Evolutionary conservation across 1,140 invertebrate species (phyloP).

Genomic region (Drosophila ogumai): DNA sequence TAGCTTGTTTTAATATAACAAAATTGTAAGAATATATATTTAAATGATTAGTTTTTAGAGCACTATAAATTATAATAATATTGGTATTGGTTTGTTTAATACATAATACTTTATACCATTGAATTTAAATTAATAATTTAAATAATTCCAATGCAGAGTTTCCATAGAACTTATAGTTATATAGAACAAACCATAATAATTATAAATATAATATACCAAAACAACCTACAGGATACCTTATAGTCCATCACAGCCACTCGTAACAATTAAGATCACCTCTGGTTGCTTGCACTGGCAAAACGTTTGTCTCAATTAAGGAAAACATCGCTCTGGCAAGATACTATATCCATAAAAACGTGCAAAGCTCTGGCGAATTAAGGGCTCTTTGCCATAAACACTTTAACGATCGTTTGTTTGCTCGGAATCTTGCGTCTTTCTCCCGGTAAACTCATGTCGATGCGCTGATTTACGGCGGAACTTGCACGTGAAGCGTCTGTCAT

Average conservation of each 20-base stretch:
- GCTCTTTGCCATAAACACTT: slow-evolving; percentile 36
- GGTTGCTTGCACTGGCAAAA: slow-evolving; percentile 36
- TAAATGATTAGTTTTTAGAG: background rate
- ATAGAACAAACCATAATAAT: background rate
- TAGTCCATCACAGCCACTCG: background rate
- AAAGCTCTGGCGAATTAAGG: slow-evolving; percentile 30
- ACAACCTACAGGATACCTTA: slow-evolving; percentile 4
- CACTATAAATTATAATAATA: background rate
- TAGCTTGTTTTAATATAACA: background rate
- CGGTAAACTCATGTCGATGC: slow-evolving; percentile 50
- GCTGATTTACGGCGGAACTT: slow-evolving; percentile 58
- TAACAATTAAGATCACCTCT: slow-evolving; percentile 2
- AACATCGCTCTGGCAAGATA: slow-evolving; percentile 53
- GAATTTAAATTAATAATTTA: background rate
- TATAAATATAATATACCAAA: background rate
- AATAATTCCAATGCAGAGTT: background rate
- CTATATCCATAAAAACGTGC: slow-evolving; percentile 64
- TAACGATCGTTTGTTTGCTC: slow-evolving; percentile 41
- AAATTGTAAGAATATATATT: background rate
- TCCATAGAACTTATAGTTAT: background rate
- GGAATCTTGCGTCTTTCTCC: slow-evolving; percentile 23
- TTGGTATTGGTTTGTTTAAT: background rate
- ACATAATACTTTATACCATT: background rate
- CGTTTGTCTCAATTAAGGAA: slow-evolving; percentile 53
- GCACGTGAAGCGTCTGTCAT: slow-evolving; percentile 59